Percentiles rank a stretch among this genome's conserved stretches.
phyloP scores from a whole-genome alignment of 2,797 vertebrate genomes.

The Phalanger gymnotis region DNA sequence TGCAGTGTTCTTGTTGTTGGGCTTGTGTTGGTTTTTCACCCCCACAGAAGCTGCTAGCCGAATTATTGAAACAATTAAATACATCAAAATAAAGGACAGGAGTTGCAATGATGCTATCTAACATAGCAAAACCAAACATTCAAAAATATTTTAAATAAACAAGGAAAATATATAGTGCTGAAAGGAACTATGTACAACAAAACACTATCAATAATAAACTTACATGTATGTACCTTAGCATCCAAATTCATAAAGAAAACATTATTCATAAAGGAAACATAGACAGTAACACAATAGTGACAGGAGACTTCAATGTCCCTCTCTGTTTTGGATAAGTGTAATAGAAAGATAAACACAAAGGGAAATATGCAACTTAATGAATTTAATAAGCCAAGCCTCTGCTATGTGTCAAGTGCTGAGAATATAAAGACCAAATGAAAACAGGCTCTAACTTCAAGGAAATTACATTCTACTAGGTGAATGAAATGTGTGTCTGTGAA shows the following conservation, averaged over 20 bases:
- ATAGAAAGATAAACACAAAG: not conserved
- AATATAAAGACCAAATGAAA: not conserved
- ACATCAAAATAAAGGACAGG: not conserved
- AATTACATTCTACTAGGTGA: not conserved
- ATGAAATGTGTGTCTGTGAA: not conserved
- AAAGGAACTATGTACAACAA: not conserved
- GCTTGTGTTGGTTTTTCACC: too few species aligned
- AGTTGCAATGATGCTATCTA: not conserved
- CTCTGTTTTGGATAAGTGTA: not conserved
- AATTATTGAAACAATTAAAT: too few species aligned
- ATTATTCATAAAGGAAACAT: not conserved
- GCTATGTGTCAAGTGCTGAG: not conserved
- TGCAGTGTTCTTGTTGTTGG: too few species aligned
- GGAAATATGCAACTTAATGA: not conserved
- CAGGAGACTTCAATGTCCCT: not conserved
- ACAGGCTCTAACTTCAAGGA: not conserved
- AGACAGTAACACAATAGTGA: not conserved
- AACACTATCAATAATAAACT: not conserved
- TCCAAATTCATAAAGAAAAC: not conserved
- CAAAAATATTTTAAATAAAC: not conserved
- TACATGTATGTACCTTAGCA: not conserved
- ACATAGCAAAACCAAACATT: not conserved
- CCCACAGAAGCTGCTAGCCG: too few species aligned
- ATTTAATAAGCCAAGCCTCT: not conserved
- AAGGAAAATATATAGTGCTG: not conserved